phyloP scores from a whole-genome alignment of 2,113 vertebrate species.

The Trogon surrucura region DNA sequence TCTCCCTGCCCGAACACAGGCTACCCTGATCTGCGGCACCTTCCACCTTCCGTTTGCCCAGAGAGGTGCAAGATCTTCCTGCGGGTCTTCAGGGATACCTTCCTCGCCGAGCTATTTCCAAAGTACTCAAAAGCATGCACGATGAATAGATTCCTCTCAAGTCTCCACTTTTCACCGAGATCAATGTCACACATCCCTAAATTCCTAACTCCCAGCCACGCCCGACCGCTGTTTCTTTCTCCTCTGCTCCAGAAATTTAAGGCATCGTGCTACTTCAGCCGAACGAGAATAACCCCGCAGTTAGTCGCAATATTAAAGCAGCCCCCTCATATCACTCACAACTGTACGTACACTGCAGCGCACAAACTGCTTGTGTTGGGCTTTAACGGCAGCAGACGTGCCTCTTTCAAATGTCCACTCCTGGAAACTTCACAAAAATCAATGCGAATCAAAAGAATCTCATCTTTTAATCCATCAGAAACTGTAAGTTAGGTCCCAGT shows the following conservation, averaged over 20 bases:
- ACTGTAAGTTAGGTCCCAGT: neutral
- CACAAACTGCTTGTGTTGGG: neutral
- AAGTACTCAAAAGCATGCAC: neutral
- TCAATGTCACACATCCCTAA: neutral
- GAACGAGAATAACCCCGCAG: neutral
- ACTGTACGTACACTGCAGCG: accelerated
- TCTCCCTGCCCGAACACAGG: neutral
- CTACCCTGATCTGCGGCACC: neutral
- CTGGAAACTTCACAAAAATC: neutral
- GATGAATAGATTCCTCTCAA: neutral
- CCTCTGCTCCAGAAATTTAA: neutral
- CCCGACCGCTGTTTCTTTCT: neutral
- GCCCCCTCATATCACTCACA: neutral
- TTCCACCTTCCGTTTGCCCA: neutral
- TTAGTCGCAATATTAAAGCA: neutral
- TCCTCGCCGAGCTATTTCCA: neutral
- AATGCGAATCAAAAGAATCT: neutral
- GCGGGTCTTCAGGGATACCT: neutral
- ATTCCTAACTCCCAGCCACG: neutral
- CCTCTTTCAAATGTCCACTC: neutral
- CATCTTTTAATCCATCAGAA: neutral
- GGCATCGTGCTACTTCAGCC: neutral
- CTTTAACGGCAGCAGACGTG: neutral
- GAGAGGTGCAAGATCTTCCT: neutral
- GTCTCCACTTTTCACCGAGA: neutral